Evolutionary conservation across 35 echinoderm and acorn worm species (phyloP), one percentile per base, ranked within the genome.

Genomic region (Apostichopus japonicus): DNA sequence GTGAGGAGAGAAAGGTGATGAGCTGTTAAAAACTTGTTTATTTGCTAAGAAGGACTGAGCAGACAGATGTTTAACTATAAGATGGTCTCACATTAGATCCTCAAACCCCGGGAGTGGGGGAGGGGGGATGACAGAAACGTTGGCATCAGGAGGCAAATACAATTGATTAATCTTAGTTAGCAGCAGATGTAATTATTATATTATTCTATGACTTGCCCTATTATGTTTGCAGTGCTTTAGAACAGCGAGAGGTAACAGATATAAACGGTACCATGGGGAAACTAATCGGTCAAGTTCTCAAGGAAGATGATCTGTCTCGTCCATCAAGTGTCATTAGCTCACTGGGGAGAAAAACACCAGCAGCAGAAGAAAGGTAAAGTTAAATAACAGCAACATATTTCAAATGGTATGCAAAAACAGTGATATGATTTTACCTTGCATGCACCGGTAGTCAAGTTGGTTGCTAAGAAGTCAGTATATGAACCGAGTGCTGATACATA

Each of bases 271-370:
- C 94, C 33, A 81, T 93, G 54, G 95, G 92, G 19, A 93, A 90
- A 51, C 61, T 99, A 7, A 77, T 99, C 24, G 86, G 92, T 33
- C 95, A 99, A 76, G 90, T 99, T 24, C 71, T 96, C 16, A 80
- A 90, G n/a, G 97, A 99, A 72, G 95, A 98, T 16, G 96, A 98
- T n/a, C 61, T 93, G 78, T 98, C 96, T 11, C 90, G 96, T 4
- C 59, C 96, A 21, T 95, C 94, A 15, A 98, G 94, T 77, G 92
- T 95, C 1, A 84, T 98, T 82, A 88, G 93, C 25, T 25, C 54
- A 6, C 51, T 86, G n/a, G 90, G 92, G 19, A 78, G 93, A 5
- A 98, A 94, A 63, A 94, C 83, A 24, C 77, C 96, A 7, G 86
- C 91, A 27, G 59, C 86, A 24, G 96, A 98, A 21, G 96, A 98